Evolutionary conservation across 2,888 invertebrate species (phyloP).

Genomic region (Leptinotarsa haldemani): DNA sequence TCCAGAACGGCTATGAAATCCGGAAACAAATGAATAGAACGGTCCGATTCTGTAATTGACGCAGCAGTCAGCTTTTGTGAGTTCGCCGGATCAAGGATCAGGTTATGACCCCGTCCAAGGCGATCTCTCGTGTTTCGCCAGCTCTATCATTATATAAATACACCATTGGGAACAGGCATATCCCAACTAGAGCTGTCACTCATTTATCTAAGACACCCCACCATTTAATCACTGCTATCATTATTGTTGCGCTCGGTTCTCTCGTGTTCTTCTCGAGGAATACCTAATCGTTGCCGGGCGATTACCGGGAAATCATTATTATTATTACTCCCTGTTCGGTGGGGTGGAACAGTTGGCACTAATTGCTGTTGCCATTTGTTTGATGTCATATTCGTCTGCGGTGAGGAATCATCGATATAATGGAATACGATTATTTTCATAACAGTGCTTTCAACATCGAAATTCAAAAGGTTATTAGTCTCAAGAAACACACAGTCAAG

Average conservation of each 20-base stretch:
- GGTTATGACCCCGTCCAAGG: conserved; percentile 62
- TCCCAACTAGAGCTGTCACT: conserved; percentile 62
- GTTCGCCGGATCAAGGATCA: conserved; percentile 57
- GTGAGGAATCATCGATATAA: conserved; percentile 1
- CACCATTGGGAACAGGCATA: conserved; percentile 63
- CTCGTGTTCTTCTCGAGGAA: conserved; percentile 50
- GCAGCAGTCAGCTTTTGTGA: conserved; percentile 39
- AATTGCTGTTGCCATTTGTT: conserved; percentile 37
- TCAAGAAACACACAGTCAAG: too few relatives aligned
- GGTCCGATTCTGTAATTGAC: conserved; percentile 42
- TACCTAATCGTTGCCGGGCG: conserved; percentile 57
- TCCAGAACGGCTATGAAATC: conserved; percentile 29
- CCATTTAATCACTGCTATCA: conserved; percentile 65
- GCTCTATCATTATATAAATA: conserved; percentile 66
- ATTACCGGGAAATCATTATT: conserved; percentile 51
- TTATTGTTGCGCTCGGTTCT: conserved; percentile 53
- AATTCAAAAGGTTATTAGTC: too few relatives aligned
- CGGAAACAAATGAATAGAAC: conserved; percentile 44
- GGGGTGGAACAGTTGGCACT: conserved; percentile 38
- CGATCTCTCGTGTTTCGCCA: conserved; percentile 39
- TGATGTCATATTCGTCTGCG: conserved; percentile 5
- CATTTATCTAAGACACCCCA: conserved; percentile 66
- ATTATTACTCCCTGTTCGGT: conserved; percentile 50
- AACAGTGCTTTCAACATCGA: too few relatives aligned
- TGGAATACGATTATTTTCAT: too few relatives aligned